Evolutionary conservation across 1,140 invertebrate species (phyloP), one percentile per base, ranked within the genome.

Genomic region (Drosophila micromelanica): DNA sequence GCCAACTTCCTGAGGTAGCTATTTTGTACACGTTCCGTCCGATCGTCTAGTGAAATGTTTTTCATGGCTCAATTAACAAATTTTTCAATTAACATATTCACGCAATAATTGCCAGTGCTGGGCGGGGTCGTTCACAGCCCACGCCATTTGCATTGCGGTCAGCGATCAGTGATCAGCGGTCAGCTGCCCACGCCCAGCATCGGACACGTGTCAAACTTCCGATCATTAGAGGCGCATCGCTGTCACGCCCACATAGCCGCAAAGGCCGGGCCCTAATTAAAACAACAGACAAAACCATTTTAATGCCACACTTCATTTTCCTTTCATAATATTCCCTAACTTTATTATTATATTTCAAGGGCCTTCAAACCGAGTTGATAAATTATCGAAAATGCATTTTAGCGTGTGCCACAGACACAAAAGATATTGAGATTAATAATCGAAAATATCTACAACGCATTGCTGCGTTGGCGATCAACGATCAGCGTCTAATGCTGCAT

Each of bases 51-150:
- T 77, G 82, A 87, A 85, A 85, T 87, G 70, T 75, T 70, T 78
- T 81, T 68, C 73, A 74, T 78, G 45, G 65, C 51, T 85, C 45
- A 74, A 79, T 73, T 77, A 79, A 85, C 78, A 86, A 86, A 86
- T 71, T 86, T 87, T 87, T 87, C 78, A 87, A 87, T 86, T 86
- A 86, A 86, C 82, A 86, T 86, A 86, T 86, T 86, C 84, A 82
- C 76, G 82, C 82, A 87, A 89, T 87, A 86, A 86, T 86, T 86
- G 76, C 60, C 55, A 27, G 12, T 6, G 37, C 35, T 20, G 40
- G 77, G 76, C 68, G 52, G 38, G 63, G 49, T 60, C 35, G 48
- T 9, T 2, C 9, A 13, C 57, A 30, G 56, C 80, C 76, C 73
- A 80, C 80, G 68, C 42, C 17, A 23, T 35, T 20, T 56, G 27